Percentiles rank a stretch among this genome's conserved stretches.
phyloP scores from a whole-genome alignment of 2,113 vertebrate species.

The Ardeotis arabs region DNA sequence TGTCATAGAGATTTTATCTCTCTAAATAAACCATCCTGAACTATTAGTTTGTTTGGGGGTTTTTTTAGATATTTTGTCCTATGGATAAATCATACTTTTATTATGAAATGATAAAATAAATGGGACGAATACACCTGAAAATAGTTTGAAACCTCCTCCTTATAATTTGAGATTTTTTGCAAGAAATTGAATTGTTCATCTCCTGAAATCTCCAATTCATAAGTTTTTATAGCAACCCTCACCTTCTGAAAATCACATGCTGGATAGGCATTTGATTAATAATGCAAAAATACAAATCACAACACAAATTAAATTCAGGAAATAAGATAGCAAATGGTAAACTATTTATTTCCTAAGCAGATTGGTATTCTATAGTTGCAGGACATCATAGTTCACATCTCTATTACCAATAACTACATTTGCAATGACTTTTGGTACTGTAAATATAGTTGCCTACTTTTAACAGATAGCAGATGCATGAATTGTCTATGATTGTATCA shows the following conservation, averaged over 20 bases:
- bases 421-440: constrained; percentile 28
- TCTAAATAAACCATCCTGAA: neutral
- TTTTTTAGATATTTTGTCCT: neutral
- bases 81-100: neutral
- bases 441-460: constrained; percentile 7
- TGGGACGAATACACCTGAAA: neutral
- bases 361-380: neutral
- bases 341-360: neutral
- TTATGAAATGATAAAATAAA: neutral
- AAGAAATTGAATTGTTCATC: neutral
- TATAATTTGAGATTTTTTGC: neutral
- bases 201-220: neutral
- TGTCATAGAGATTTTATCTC: neutral
- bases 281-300: constrained; percentile 24
- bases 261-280: constrained; percentile 28
- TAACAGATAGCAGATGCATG: neutral
- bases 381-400: constrained; percentile 20
- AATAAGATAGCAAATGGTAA: constrained; percentile 52
- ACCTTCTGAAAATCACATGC: constrained; percentile 41
- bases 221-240: constrained; percentile 31
- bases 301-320: constrained; percentile 48
- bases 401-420: constrained; percentile 23
- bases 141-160: neutral
- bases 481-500: neutral
- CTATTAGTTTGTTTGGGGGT: neutral